Evolutionary conservation across 2,113 vertebrate species (phyloP).

Genomic region (Muntiacus muntjak): DNA sequence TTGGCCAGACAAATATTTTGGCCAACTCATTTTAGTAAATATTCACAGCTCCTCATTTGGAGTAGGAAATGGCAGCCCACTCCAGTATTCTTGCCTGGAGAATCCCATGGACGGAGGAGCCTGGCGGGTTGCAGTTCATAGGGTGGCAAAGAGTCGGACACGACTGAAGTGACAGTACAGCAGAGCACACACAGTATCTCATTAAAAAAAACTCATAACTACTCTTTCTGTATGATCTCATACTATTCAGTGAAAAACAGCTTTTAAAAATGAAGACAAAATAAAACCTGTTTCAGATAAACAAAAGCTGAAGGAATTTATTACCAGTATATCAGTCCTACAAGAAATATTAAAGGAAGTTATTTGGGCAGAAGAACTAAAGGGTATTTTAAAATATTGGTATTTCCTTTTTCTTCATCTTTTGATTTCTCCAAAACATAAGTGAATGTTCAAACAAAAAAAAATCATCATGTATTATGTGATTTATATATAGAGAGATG

Average conservation of each 20-base stretch:
- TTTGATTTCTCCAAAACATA: background rate
- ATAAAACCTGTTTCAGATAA: background rate
- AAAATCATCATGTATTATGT: background rate
- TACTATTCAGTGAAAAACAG: background rate
- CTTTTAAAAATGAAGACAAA: slow-evolving; percentile 8
- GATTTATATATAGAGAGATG: background rate
- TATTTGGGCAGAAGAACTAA: background rate
- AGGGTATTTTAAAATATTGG: background rate
- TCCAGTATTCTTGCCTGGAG: background rate
- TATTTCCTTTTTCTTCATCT: background rate
- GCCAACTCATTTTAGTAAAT: background rate
- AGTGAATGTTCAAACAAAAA: background rate
- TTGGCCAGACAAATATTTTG: background rate
- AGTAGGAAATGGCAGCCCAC: background rate
- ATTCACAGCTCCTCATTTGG: background rate
- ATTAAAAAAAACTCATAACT: background rate
- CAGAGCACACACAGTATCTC: background rate
- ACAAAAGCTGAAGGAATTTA: slow-evolving; percentile 28
- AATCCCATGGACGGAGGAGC: background rate
- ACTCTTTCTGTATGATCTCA: background rate
- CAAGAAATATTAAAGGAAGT: slow-evolving; percentile 1
- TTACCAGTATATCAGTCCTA: background rate
- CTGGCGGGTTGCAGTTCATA: background rate
- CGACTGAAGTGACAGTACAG: background rate
- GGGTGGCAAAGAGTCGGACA: rapidly evolving